A percentile compares a stretch with the other conserved stretches of the same genome.
Conservation (phyloP, 2,797 vertebrate genomes). For the Cyprinodon diabolis region DNA sequence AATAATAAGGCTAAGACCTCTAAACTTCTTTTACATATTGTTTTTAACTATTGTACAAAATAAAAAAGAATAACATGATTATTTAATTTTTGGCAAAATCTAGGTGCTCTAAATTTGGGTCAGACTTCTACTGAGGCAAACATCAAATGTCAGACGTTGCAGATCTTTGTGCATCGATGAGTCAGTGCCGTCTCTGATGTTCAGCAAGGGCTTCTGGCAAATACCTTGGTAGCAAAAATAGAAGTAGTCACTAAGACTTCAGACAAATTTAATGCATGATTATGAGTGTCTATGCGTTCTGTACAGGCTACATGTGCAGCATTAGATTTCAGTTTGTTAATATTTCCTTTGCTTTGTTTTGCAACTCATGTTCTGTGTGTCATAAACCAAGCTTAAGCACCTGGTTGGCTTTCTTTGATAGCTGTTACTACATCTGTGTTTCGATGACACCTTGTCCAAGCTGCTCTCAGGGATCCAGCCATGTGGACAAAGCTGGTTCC, state of each 20-base stretch:
- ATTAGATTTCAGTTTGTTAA: conserved; percentile 24
- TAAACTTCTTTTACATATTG: not conserved
- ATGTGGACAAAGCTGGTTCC: conserved; percentile 27
- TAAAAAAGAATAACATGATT: not conserved
- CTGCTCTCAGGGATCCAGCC: conserved; percentile 41
- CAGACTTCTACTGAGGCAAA: not conserved
- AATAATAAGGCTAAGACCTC: not conserved
- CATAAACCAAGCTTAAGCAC: conserved; percentile 55
- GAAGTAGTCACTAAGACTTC: conserved; percentile 3
- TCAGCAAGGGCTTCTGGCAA: conserved; percentile 26
- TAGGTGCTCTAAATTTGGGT: conserved; percentile 1
- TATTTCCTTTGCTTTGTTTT: conserved; percentile 51
- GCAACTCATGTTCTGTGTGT: conserved; percentile 13
- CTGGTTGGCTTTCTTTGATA: conserved; percentile 57
- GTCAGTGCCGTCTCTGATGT: conserved; percentile 14
- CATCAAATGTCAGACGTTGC: conserved; percentile 5
- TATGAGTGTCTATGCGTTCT: conserved; percentile 10
- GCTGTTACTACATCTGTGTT: conserved; percentile 57
- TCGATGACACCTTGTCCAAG: conserved; percentile 58
- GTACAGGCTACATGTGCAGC: conserved; percentile 7
- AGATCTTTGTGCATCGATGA: conserved; percentile 9
- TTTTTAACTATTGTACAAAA: not conserved
- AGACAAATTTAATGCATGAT: conserved; percentile 9
- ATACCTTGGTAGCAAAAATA: conserved; percentile 3
- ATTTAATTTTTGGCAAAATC: conserved; percentile 2